Conservation (phyloP, 2,797 vertebrate species). For the Pseudocheirus occidentalis region DNA sequence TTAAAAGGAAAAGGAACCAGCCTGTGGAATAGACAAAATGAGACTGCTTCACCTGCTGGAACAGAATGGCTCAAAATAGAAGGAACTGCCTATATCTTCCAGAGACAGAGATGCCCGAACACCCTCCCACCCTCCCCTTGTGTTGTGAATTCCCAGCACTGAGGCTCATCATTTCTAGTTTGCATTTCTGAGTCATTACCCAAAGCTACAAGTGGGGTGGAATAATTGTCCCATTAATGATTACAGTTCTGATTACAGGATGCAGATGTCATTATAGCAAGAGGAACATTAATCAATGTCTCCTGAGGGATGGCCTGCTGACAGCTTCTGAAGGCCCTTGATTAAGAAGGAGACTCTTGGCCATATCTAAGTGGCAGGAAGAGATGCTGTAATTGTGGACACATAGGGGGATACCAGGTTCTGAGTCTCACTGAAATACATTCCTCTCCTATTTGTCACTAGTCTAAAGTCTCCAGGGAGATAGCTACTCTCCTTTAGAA, state of each 20-base stretch:
- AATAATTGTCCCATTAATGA: slow-evolving; percentile 77
- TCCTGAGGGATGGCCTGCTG: slow-evolving; percentile 77
- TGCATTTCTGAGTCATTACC: slow-evolving; percentile 52
- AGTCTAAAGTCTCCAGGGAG: background rate
- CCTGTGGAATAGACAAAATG: background rate
- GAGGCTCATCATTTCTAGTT: slow-evolving; percentile 42
- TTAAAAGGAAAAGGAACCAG: background rate
- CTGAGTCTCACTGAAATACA: slow-evolving; percentile 39
- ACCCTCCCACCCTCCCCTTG: background rate
- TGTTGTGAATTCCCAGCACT: rapidly evolving
- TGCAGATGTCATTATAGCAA: slow-evolving; percentile 79
- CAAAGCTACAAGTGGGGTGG: slow-evolving; percentile 36
- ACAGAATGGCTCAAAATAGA: rapidly evolving
- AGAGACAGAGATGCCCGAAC: background rate
- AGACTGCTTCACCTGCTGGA: background rate
- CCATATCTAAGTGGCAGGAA: slow-evolving; percentile 75
- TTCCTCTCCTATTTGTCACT: slow-evolving; percentile 66
- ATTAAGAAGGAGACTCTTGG: slow-evolving; percentile 81
- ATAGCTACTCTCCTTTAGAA: background rate
- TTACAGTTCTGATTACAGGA: slow-evolving; percentile 81
- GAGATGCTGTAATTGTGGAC: slow-evolving; percentile 69
- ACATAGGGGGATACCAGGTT: slow-evolving; percentile 63
- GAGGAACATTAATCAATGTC: slow-evolving; percentile 77
- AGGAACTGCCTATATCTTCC: background rate
- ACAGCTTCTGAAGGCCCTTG: slow-evolving; percentile 78